Percentiles rank a stretch among this genome's conserved stretches.
These are phyloP conservation scores for Odontocolon sp. DNA, from an alignment of 2,888 invertebrate genomes.

Conservation along the genomic window DNA sequence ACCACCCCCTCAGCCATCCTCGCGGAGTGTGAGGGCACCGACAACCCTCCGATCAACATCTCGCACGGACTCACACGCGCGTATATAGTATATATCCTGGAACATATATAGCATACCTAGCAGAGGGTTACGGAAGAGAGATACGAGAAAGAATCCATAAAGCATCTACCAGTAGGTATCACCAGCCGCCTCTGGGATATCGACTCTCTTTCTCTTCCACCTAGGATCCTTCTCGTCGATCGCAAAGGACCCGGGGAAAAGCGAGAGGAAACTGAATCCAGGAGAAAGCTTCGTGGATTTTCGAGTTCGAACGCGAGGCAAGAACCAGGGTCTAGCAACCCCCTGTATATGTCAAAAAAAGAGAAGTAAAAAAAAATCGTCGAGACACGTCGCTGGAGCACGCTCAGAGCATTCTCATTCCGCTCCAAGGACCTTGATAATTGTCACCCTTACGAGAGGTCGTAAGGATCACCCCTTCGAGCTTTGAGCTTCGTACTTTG, in stretches of 20 bases:
- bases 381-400: background rate
- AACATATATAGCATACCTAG: slow-evolving; percentile 18
- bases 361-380: background rate
- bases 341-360: background rate
- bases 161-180: slow-evolving; percentile 58
- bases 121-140: slow-evolving; percentile 65
- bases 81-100: slow-evolving; percentile 44
- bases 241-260: slow-evolving; percentile 20
- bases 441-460: slow-evolving; percentile 41
- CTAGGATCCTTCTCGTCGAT: slow-evolving; percentile 22
- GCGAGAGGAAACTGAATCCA: background rate
- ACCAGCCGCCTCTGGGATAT: slow-evolving; percentile 57
- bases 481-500: background rate
- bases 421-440: slow-evolving; percentile 47
- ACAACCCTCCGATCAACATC: slow-evolving; percentile 48
- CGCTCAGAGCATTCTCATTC: slow-evolving; percentile 37
- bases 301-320: background rate
- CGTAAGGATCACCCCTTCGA: background rate
- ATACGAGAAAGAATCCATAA: slow-evolving; percentile 67
- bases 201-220: slow-evolving; percentile 44
- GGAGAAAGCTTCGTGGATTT: background rate
- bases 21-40: slow-evolving; percentile 50
- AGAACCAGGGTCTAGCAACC: background rate
- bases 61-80: slow-evolving; percentile 59
- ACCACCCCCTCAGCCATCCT: slow-evolving; percentile 41